Conservation (phyloP, 2,113 vertebrate genomes). For the Perognathus longimembris region DNA sequence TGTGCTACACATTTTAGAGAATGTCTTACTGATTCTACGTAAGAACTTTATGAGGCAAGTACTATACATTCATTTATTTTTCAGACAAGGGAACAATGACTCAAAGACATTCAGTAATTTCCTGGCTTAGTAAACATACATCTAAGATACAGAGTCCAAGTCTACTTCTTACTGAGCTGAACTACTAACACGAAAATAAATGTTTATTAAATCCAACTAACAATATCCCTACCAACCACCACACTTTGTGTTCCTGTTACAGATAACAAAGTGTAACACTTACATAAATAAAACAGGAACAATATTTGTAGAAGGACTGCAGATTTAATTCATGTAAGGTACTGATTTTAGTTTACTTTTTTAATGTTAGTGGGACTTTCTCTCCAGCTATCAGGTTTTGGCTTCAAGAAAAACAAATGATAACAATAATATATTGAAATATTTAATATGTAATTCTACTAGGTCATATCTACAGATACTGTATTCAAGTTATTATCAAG, state of each 20-base stretch:
- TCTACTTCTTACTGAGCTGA: conserved; percentile 45
- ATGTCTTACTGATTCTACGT: not conserved
- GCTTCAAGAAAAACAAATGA: conserved; percentile 49
- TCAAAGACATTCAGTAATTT: conserved; percentile 48
- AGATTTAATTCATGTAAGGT: conserved; percentile 35
- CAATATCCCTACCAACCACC: not conserved
- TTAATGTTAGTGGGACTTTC: conserved; percentile 53
- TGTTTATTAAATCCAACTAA: conserved; percentile 50
- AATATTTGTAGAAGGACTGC: conserved; percentile 40
- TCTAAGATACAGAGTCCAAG: conserved; percentile 32
- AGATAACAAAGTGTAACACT: conserved; percentile 24
- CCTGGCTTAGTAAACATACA: conserved; percentile 2
- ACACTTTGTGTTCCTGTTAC: not conserved
- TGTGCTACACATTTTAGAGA: not conserved
- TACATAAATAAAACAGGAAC: conserved; percentile 38
- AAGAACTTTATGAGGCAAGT: conserved; percentile 18
- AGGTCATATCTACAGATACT: conserved; percentile 7
- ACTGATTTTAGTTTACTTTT: conserved; percentile 13
- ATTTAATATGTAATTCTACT: conserved; percentile 37
- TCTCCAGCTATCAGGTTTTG: conserved; percentile 38
- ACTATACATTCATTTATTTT: conserved; percentile 46
- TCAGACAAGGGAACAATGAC: conserved; percentile 56
- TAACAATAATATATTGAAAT: conserved; percentile 36
- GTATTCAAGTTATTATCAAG: conserved; percentile 27
- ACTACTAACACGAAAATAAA: conserved; percentile 58